A percentile compares a stretch with the other conserved stretches of the same genome.
phyloP scores from a whole-genome alignment of 2,797 vertebrate species.

The Scarus forsteni region DNA sequence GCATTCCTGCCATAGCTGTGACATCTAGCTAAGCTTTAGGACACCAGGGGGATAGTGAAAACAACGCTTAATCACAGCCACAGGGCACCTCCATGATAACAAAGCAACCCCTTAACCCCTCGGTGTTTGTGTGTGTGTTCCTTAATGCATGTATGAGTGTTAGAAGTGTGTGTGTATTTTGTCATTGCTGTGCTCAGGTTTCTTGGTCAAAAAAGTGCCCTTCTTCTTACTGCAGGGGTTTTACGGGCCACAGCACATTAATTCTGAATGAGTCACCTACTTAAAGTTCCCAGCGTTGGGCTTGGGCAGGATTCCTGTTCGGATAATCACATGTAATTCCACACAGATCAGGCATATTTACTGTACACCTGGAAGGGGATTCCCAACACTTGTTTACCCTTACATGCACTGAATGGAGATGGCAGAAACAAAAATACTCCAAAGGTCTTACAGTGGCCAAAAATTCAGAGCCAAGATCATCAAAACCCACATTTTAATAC shows the following conservation, averaged over 20 bases:
- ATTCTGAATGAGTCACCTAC: constrained; percentile 54
- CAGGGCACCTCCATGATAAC: constrained; percentile 81
- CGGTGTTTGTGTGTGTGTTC: constrained; percentile 68
- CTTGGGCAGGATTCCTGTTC: constrained; percentile 38
- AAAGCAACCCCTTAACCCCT: constrained; percentile 79
- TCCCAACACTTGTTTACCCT: constrained; percentile 32
- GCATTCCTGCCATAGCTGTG: constrained; percentile 87
- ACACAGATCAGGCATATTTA: constrained; percentile 38
- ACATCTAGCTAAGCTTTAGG: constrained; percentile 84
- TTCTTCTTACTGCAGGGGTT: constrained; percentile 52
- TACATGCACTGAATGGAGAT: constrained; percentile 17
- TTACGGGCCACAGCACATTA: constrained; percentile 49
- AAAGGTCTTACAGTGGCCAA: constrained; percentile 16
- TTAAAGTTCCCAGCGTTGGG: constrained; percentile 44
- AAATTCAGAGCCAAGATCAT: constrained; percentile 8
- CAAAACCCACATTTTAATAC: constrained; percentile 5
- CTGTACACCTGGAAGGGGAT: constrained; percentile 48
- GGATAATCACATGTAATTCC: constrained; percentile 42
- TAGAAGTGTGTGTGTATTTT: constrained; percentile 18
- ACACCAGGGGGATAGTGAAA: constrained; percentile 82
- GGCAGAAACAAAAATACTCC: constrained; percentile 9
- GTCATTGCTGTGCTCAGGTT: constrained; percentile 17
- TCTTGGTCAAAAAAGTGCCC: constrained; percentile 24
- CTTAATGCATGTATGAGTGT: constrained; percentile 59
- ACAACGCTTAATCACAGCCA: constrained; percentile 85